Base-by-base conservation (phyloP, 1,140 invertebrate genomes). In the Nilaparvata lugens region DNA sequence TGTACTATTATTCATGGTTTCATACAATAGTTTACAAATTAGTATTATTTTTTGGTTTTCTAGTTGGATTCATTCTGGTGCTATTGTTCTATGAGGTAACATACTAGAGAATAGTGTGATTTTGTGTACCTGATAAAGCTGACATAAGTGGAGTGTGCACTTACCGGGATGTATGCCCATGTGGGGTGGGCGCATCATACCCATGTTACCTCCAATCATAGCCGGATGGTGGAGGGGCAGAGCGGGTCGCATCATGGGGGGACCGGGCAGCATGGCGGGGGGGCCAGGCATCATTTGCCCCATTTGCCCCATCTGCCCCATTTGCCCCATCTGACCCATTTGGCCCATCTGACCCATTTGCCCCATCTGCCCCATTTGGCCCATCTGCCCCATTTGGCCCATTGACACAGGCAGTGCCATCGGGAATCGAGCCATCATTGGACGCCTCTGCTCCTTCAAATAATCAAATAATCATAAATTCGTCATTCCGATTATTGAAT, bases 91-190 rank as follows among this genome's bases (percentile, higher is more conserved):
- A n/a, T n/a, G n/a, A n/a, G n/a, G n/a, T n/a, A n/a, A n/a, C n/a
- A n/a, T n/a, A n/a, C n/a, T n/a, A n/a, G n/a, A n/a, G n/a, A n/a
- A n/a, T n/a, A n/a, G n/a, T n/a, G n/a, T n/a, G n/a, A n/a, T n/a
- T n/a, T n/a, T n/a, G n/a, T n/a, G n/a, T n/a, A n/a, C n/a, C n/a
- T n/a, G n/a, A n/a, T n/a, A n/a, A n/a, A n/a, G n/a, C n/a, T n/a
- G n/a, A n/a, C n/a, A n/a, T n/a, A n/a, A n/a, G n/a, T n/a, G n/a
- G n/a, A n/a, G n/a, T n/a, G n/a, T n/a, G n/a, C n/a, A 83, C 81
- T 77, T 79, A 87, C 85, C 84, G 81, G 85, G 83, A 63, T 84
- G 83, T 74, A 87, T 79, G 71, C 81, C 80, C 72, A 84, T 81
- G 68, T 77, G 81, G 67, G 81, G 82, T 67, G 83, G 86, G 71